Percentiles rank a stretch among this genome's conserved stretches.
Conservation (phyloP, 2,113 vertebrate genomes). For the Nannobrachium achirus region DNA sequence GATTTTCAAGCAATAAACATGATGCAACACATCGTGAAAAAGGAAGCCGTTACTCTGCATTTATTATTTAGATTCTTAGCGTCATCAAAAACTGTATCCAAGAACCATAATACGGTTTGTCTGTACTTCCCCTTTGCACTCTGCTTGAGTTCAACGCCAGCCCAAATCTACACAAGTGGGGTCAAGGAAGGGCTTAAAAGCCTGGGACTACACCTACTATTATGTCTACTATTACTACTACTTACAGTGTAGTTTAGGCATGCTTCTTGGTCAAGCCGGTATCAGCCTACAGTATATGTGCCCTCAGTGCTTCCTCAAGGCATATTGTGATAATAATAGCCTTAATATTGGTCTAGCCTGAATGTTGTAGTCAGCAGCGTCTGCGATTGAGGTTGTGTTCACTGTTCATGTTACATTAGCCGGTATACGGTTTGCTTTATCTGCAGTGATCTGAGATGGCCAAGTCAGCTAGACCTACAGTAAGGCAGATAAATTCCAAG, state of each 20-base stretch:
- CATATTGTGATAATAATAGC: background rate
- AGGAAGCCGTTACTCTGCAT: conserved; percentile 52
- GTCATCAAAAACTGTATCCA: conserved; percentile 14
- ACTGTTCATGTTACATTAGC: conserved; percentile 8
- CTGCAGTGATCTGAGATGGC: background rate
- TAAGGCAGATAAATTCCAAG: background rate
- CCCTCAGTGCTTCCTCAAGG: background rate
- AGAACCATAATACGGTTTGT: conserved; percentile 25
- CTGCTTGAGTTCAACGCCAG: conserved; percentile 6
- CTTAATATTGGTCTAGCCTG: background rate
- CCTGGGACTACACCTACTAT: too few relatives aligned
- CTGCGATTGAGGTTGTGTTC: background rate
- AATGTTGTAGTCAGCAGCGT: background rate
- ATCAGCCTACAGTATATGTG: background rate
- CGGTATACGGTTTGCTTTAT: background rate
- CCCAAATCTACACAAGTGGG: background rate
- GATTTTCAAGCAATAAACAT: too few relatives aligned
- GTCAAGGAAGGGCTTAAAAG: background rate
- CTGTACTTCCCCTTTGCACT: conserved; percentile 54
- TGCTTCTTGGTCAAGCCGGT: background rate
- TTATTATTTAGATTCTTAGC: conserved; percentile 3
- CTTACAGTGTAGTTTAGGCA: background rate
- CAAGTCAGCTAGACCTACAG: background rate
- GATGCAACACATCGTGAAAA: conserved; percentile 36
- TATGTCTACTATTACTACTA: background rate